Conservation (phyloP, 1,140 invertebrate species). For the Aphaenogaster ashmeadi region DNA sequence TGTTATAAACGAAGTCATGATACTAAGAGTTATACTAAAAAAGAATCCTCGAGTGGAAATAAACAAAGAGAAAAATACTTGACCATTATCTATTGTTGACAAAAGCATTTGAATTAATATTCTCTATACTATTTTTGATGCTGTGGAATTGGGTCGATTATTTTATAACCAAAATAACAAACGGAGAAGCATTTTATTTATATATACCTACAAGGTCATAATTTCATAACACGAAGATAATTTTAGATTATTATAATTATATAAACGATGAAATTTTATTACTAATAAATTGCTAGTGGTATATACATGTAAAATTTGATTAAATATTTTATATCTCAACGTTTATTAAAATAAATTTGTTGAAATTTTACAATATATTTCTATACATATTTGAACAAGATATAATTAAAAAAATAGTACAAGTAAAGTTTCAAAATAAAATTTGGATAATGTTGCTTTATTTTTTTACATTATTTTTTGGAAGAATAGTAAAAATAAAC, state of each 20-base stretch:
- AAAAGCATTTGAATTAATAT: conserved; percentile 8
- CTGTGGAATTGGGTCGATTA: not conserved
- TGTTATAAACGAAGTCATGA: conserved; percentile 55
- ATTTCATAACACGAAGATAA: not conserved
- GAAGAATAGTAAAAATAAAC: not conserved
- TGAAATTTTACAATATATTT: conserved; percentile 23
- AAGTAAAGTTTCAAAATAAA: not conserved
- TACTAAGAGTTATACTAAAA: not conserved
- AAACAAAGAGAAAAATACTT: not conserved
- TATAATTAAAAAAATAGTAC: not conserved
- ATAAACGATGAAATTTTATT: conserved; percentile 15
- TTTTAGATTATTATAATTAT: not conserved
- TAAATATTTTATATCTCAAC: conserved; percentile 6
- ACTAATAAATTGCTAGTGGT: not conserved
- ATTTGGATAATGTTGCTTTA: not conserved
- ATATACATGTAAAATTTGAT: not conserved
- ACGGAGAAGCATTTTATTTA: not conserved
- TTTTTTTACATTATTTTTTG: not conserved
- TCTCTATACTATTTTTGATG: not conserved
- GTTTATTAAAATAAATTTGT: conserved; percentile 19
- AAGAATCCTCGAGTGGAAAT: not conserved
- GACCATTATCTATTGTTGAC: not conserved
- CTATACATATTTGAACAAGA: not conserved
- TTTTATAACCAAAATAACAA: not conserved
- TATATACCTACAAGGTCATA: not conserved